These are phyloP conservation scores for Drosophila ochracea DNA, from an alignment of 2,888 invertebrate genomes.

Conservation along the genomic window DNA sequence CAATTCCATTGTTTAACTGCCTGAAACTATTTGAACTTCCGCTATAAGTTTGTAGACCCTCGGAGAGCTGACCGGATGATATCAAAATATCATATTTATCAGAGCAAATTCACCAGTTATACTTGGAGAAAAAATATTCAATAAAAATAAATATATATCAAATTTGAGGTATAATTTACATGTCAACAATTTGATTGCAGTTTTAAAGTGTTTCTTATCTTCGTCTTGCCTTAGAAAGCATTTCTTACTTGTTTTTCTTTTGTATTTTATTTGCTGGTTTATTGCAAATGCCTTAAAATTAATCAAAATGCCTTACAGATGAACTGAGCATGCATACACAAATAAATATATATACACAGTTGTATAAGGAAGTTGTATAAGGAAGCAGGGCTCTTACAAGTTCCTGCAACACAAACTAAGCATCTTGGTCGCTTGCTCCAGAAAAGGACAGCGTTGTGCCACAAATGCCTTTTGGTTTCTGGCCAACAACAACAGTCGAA, in stretches of 20 bases:
- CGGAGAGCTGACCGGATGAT: not conserved
- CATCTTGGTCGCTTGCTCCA: not conserved
- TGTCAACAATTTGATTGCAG: not conserved
- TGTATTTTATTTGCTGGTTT: constrained; percentile 23
- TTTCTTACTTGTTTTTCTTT: not conserved
- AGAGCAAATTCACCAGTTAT: not conserved
- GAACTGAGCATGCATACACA: not conserved
- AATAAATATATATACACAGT: not conserved
- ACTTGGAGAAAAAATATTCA: not conserved
- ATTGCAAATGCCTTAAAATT: constrained; percentile 55
- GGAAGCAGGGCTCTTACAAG: constrained; percentile 16
- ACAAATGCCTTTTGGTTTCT: constrained; percentile 15
- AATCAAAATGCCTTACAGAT: constrained; percentile 32
- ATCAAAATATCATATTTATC: rapidly evolving
- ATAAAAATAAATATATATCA: not conserved
- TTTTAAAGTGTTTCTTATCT: not conserved
- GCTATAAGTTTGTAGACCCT: not conserved
- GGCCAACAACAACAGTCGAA: constrained; percentile 6
- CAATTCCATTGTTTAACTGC: not conserved
- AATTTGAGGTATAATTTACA: not conserved
- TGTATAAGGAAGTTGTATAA: constrained; percentile 1
- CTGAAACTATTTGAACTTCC: not conserved
- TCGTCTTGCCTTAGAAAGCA: no score
- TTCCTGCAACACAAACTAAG: constrained; percentile 13
- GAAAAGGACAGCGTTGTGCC: constrained; percentile 22